Base-by-base conservation (phyloP, 2,888 invertebrate genomes). In the Theristus sp. region DNA sequence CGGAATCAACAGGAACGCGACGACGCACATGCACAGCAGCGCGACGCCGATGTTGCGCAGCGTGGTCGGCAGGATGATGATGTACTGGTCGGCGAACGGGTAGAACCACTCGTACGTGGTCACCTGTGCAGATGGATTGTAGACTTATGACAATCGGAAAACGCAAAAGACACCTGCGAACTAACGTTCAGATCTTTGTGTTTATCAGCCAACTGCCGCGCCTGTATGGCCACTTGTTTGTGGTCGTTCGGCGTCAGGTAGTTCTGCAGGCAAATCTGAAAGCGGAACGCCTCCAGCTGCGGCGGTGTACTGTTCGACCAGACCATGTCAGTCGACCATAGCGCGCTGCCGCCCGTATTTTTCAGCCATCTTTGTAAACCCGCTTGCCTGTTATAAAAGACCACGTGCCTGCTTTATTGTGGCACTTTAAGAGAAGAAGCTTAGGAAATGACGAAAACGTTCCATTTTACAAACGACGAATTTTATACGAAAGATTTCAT, bases 1-100 rank as follows among this genome's bases (percentile, higher is more conserved):
- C 0, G 93, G 93, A 58, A 93, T 91, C 76, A 93, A 90, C 64
- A 93, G 82, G 70, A 91, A 85, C 0, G 90, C 87, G 52, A 89
- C 87, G 60, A 87, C 79, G 85, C 90, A 88, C 91, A 93, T 93
- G 68, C 89, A 85, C 1, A 84, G 77, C 0, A 89, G 88, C 46
- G 91, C 91, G 0, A 89, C 89, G 30, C 89, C 89, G 66, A 89
- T 84, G 70, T 88, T 86, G 74, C 68, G 67, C n/a, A 69, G 65
- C 24, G 71, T 72, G 10, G 69, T 68, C 6, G 71, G 69, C 29
- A 71, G 61, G 58, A 72, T 70, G 47, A 70, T 71, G 53, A 72
- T 64, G 59, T 72, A 72, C 61, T 72, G 72, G 61, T 72, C 72
- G 28, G 71, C 72, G 64, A 72, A 72, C 13, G 71, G 72, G 59